Conservation (phyloP, 2,888 invertebrate genomes). For the Spisula subtruncata region DNA sequence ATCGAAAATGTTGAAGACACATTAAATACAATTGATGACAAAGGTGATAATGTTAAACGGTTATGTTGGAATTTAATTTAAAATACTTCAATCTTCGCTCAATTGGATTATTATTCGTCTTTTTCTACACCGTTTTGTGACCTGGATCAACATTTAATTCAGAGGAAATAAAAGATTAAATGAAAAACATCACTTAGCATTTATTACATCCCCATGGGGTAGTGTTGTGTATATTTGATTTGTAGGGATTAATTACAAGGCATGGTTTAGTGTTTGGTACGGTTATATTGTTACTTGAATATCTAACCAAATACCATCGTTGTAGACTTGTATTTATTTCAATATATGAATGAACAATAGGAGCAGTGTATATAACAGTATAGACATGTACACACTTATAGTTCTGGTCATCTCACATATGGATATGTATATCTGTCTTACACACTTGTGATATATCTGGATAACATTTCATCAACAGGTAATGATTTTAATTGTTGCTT, state of each 20-base stretch:
- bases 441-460: not conserved
- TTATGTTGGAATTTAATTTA: not conserved
- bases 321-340: no score
- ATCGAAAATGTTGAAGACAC: not conserved
- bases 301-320: not conserved
- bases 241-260: not conserved
- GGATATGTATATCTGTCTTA: not conserved
- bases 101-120: not conserved
- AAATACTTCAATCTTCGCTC: not conserved
- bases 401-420: not conserved
- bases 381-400: no score
- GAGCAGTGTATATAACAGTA: no score
- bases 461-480: not conserved
- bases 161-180: not conserved
- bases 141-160: not conserved
- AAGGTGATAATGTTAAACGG: not conserved
- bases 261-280: not conserved
- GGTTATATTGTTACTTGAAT: not conserved
- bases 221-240: not conserved
- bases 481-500: not conserved
- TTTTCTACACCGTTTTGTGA: constrained; percentile 15
- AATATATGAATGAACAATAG: no score
- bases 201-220: not conserved
- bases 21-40: not conserved
- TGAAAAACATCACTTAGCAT: not conserved